Conservation (phyloP, 2,797 vertebrate genomes). For the Paratrypauchen microcephalus region DNA sequence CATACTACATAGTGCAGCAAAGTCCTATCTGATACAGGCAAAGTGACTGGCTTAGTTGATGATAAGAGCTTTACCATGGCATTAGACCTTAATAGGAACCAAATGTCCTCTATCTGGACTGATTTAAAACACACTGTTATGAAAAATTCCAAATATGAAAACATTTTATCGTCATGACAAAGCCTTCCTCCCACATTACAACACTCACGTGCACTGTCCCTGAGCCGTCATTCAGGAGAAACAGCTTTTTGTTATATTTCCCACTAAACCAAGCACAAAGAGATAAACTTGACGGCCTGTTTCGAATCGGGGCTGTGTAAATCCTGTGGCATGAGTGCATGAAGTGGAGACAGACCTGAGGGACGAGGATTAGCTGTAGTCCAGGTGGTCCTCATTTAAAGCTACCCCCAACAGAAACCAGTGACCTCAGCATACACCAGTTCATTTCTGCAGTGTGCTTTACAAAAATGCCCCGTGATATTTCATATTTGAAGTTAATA, state of each 20-base stretch:
- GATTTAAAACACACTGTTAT: constrained; percentile 27
- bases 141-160: constrained; percentile 25
- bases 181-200: constrained; percentile 19
- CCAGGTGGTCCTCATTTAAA: constrained; percentile 78
- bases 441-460: constrained; percentile 31
- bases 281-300: constrained; percentile 41
- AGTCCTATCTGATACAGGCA: constrained; percentile 39
- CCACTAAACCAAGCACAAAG: constrained; percentile 20
- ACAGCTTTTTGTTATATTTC: constrained; percentile 24
- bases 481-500: neutral
- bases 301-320: constrained; percentile 65
- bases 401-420: constrained; percentile 48
- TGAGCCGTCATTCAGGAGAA: constrained; percentile 37
- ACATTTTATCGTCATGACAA: constrained; percentile 27
- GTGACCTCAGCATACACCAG: constrained; percentile 41
- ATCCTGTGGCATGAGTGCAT: constrained; percentile 64
- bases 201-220: constrained; percentile 4
- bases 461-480: neutral
- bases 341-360: constrained; percentile 34
- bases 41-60: constrained; percentile 7
- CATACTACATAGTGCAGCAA: constrained; percentile 44
- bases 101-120: constrained; percentile 19
- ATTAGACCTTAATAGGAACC: constrained; percentile 28
- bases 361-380: constrained; percentile 59
- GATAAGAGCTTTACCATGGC: constrained; percentile 1